Evolutionary conservation across 2,888 invertebrate species (phyloP).

Genomic region (Lysandra bellargus): DNA sequence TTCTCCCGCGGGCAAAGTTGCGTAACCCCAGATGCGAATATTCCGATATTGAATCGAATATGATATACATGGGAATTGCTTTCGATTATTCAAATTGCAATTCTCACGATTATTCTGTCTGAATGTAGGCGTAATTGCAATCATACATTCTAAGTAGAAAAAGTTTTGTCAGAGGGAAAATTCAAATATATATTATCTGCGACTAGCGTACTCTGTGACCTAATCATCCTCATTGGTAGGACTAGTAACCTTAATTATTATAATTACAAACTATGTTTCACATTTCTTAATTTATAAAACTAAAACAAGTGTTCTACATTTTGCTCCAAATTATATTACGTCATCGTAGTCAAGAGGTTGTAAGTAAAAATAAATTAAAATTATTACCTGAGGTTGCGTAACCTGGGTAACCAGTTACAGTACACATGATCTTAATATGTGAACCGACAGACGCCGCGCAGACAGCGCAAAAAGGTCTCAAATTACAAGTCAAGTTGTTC

Average conservation of each 20-base stretch:
- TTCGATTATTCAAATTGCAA: not conserved
- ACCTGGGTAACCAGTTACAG: not conserved
- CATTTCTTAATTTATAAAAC: not conserved
- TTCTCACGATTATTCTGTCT: conserved; percentile 7
- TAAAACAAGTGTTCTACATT: conserved; percentile 19
- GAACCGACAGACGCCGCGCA: not conserved
- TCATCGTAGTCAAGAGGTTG: not conserved
- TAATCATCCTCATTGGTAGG: not conserved
- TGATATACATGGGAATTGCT: conserved; percentile 15
- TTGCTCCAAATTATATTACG: conserved; percentile 10
- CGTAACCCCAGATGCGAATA: conserved; percentile 47
- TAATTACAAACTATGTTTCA: not conserved
- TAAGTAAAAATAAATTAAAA: conserved; percentile 10
- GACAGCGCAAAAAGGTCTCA: not conserved
- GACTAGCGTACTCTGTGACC: not conserved
- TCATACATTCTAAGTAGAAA: not conserved
- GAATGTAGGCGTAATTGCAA: not conserved
- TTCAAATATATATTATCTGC: not conserved
- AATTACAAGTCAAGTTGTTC: conserved; percentile 1
- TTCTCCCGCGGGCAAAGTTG: conserved; percentile 56
- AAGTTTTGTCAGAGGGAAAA: not conserved
- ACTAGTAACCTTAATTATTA: not conserved
- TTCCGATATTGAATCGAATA: conserved; percentile 24
- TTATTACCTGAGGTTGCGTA: not conserved
- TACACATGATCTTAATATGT: not conserved